Conservation (phyloP, 1,140 invertebrate species). For the Solenopsis fugax region DNA sequence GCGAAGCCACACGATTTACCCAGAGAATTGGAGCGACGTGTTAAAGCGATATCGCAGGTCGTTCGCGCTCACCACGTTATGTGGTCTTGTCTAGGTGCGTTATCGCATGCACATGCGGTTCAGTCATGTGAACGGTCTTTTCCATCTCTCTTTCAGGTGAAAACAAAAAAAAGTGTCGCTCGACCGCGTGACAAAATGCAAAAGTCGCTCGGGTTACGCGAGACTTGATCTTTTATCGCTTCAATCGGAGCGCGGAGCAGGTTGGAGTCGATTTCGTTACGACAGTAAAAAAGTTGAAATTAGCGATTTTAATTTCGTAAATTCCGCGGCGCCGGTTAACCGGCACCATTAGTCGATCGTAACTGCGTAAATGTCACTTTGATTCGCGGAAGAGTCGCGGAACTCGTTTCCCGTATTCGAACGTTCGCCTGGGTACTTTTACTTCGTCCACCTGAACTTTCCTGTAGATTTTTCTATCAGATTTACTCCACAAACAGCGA, state of each 20-base stretch:
- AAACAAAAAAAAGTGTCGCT: neutral
- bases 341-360: constrained; percentile 25
- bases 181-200: constrained; percentile 12
- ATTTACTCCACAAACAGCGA: neutral
- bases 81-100: neutral
- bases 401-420: constrained; percentile 34
- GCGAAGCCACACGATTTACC: constrained; percentile 40
- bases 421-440: constrained; percentile 16
- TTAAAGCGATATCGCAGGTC: neutral
- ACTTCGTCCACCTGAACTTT: neutral
- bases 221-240: neutral
- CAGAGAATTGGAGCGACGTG: constrained; percentile 36
- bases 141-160: constrained; percentile 17
- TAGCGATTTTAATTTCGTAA: neutral
- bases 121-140: constrained; percentile 3
- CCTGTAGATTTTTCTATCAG: neutral
- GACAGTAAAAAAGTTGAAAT: constrained; percentile 5
- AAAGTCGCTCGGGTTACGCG: constrained; percentile 41
- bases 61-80: neutral
- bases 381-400: constrained; percentile 30
- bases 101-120: neutral
- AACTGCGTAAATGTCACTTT: constrained; percentile 32
- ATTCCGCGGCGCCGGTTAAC: neutral
- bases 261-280: constrained; percentile 3
- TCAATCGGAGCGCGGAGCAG: neutral